A percentile compares a stretch with the other conserved stretches of the same genome.
Evolutionary conservation across 2,113 vertebrate species (phyloP).

Genomic region (Hucho hucho): DNA sequence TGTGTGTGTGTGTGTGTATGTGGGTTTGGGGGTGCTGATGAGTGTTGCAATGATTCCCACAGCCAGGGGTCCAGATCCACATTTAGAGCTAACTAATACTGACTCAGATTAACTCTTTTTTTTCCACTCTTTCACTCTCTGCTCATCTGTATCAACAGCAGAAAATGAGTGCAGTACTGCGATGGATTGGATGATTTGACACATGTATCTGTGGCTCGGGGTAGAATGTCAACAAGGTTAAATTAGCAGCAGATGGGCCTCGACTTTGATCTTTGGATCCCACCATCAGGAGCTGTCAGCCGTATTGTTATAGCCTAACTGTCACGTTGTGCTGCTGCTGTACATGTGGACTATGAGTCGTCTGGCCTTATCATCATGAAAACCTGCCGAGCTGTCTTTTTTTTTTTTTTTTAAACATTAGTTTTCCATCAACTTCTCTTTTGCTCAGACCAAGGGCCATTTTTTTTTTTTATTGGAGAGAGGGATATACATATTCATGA

Average conservation of each 20-base stretch:
- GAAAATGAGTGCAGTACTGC: slow-evolving; percentile 30
- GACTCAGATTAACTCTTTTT: slow-evolving; percentile 21
- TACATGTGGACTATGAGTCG: slow-evolving; percentile 40
- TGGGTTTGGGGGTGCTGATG: background rate
- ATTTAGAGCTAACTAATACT: slow-evolving; percentile 21
- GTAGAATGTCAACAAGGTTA: slow-evolving; percentile 53
- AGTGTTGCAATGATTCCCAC: background rate
- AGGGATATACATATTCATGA: slow-evolving; percentile 71
- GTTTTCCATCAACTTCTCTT: slow-evolving; percentile 47
- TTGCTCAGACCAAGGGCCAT: slow-evolving; percentile 20
- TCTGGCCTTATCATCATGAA: slow-evolving; percentile 29
- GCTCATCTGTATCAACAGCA: slow-evolving; percentile 13
- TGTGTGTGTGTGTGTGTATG: background rate
- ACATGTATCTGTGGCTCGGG: slow-evolving; percentile 45
- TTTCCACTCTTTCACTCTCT: slow-evolving; percentile 22
- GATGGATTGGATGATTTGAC: slow-evolving; percentile 44
- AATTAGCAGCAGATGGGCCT: slow-evolving; percentile 58
- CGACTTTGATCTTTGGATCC: slow-evolving; percentile 51
- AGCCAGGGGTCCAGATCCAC: background rate
- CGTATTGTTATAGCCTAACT: slow-evolving; percentile 26
- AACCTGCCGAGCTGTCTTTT: slow-evolving; percentile 37
- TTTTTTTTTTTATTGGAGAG: slow-evolving; percentile 13
- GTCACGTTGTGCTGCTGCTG: slow-evolving; percentile 21
- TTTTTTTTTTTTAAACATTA: slow-evolving; percentile 55
- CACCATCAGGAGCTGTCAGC: slow-evolving; percentile 32